Evolutionary conservation across 1,140 invertebrate species (phyloP), one percentile per base, ranked within the genome.

Genomic region (Drosophila lowei): DNA sequence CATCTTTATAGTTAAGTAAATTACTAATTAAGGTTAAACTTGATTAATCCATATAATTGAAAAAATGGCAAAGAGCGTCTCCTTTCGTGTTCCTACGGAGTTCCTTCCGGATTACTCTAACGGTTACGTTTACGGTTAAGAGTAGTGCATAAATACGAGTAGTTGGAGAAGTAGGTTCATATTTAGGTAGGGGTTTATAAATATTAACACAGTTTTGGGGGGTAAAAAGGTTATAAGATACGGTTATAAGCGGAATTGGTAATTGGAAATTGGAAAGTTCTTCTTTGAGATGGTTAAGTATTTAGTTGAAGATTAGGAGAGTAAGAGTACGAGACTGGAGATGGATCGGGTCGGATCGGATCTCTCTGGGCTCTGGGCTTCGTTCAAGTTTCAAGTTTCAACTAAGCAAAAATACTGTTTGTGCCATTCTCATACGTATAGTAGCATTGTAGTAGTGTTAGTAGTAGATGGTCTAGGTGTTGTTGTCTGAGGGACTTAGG

Each of bases 391-490:
- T 47, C 43, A 47, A 47, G 42, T 62, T 48, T 80, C 58, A 86
- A 86, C 77, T 86, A 86, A 86, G 81, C 83, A 86, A 86, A 86
- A 86, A 85, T 88, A 86, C 83, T 88, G 83, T 86, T 83, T 86
- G 81, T 86, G 81, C 81, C 81, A 81, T 81, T 86, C 79, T 86
- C 81, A 79, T 58, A 67, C 47, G 68, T 72, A 46, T 57, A 25
- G 23, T 25, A 25, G 49, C 60, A 71, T 65, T 60, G 66, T 73
- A 54, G 60, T 74, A 65, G 57, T 34, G 9, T 34, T 34, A 34
- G 30, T 3, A 52, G 64, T 68, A 56, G 63, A 43, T 72, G 30
- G 11, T 34, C 30, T 11, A 34, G 9, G 30, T 34, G 30, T 9
- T 34, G 30, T 11, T 34, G 28, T 30, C 7, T 9, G 30, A 9